Evolutionary conservation across 2,888 invertebrate species (phyloP), one percentile per base, ranked within the genome.

Genomic region (Drosophila cracens): DNA sequence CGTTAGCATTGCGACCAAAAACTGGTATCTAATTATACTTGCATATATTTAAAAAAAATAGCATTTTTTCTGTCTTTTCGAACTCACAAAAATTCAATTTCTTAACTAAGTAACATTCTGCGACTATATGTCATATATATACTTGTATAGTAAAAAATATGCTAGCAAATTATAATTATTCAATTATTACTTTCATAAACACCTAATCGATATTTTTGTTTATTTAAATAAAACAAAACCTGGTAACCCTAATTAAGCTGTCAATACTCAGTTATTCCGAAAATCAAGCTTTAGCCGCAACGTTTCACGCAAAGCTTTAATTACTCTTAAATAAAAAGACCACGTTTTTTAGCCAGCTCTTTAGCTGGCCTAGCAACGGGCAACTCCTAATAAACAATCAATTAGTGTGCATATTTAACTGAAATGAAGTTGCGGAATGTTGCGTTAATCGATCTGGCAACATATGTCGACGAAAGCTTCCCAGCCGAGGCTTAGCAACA

Each of bases 171-270:
- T 69, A 64, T 13, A 40, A 51, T 61, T 54, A 11, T 57, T 74
- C 31, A 60, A 34, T 66, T 53, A 21, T 81, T 61, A 48, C 31
- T 64, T 8, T 13, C 18, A 58, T 46, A 33, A 61, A 53, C 36
- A 58, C 31, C n/a, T n/a, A 38, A 21, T 10, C 31, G 25, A 54
- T 31, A 65, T 6, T 13, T 21, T 18, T 13, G 5, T n/a, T 16
- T 1, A 18, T 16, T 51, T 29, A 29, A 52, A 31, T 2, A 33
- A 11, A n/a, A 13, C 11, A 6, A 25, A 57, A 34, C 57, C 69
- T 79, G 83, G 71, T 82, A 89, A 82, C 87, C 38, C 71, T 51
- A 11, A 13, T 25, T 16, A 60, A 83, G 89, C 78, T 71, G 54
- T 33, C 18, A 13, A 16, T 21, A 2, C 40, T 59, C 51, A 31